Evolutionary conservation across 2,113 vertebrate species (phyloP).

Genomic region (Pachyramphus minor): DNA sequence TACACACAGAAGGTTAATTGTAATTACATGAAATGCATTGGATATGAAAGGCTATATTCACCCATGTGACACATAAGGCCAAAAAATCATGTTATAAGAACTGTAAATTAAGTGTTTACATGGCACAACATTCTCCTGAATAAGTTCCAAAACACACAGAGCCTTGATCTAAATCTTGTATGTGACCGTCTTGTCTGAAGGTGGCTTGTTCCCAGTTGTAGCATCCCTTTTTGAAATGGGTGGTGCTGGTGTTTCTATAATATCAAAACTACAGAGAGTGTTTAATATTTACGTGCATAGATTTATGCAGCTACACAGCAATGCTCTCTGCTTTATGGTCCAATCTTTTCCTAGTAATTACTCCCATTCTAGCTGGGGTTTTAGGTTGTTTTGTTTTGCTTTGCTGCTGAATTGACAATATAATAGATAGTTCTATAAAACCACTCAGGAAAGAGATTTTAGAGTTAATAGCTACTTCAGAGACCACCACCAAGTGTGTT

Average conservation of each 20-base stretch:
- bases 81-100: not conserved
- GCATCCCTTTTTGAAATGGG: not conserved
- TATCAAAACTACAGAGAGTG: not conserved
- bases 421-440: conserved; percentile 52
- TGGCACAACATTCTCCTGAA: not conserved
- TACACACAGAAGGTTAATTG: not conserved
- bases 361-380: not conserved
- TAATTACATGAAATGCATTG: not conserved
- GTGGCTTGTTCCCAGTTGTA: not conserved
- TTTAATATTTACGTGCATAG: not conserved
- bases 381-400: conserved; percentile 16
- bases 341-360: not conserved
- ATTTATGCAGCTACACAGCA: not conserved
- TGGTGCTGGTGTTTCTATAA: not conserved
- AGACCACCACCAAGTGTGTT: not conserved
- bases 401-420: conserved; percentile 27
- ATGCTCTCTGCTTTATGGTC: not conserved
- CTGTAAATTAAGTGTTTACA: not conserved
- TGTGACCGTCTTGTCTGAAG: not conserved
- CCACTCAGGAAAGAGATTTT: conserved; percentile 37
- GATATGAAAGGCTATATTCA: not conserved
- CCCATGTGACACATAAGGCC: not conserved
- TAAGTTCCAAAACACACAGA: not conserved
- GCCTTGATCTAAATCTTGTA: not conserved
- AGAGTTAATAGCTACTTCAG: conserved; percentile 45